Evolutionary conservation across 2,888 invertebrate species (phyloP).

Genomic region (Xanthia icteritia): DNA sequence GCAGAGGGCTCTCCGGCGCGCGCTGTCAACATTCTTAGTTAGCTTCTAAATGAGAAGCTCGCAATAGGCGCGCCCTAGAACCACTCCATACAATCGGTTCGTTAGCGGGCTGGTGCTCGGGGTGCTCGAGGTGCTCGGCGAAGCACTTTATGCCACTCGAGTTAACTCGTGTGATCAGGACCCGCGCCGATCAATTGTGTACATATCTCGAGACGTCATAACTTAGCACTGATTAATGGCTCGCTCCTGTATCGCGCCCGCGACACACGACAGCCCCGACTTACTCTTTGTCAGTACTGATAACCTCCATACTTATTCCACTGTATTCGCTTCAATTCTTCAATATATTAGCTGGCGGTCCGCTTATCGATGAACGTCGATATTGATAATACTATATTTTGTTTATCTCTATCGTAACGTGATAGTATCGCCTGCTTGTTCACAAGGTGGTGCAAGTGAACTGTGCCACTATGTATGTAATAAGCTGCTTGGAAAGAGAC

Average conservation of each 20-base stretch:
- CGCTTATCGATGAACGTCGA: background rate
- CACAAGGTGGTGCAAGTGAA: background rate
- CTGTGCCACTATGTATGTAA: background rate
- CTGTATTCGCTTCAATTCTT: background rate
- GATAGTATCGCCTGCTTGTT: background rate
- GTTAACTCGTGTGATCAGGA: slow-evolving; percentile 14
- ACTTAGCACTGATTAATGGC: slow-evolving; percentile 7
- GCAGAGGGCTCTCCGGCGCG: slow-evolving; percentile 7
- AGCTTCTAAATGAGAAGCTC: slow-evolving; percentile 44
- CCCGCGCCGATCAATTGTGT: background rate
- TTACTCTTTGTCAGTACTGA: background rate
- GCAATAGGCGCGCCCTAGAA: slow-evolving; percentile 36
- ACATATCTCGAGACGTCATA: slow-evolving; percentile 5
- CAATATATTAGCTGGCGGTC: background rate
- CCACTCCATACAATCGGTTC: slow-evolving; percentile 42
- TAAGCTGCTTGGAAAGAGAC: background rate
- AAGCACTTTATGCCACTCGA: slow-evolving; percentile 20
- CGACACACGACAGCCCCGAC: too few species aligned
- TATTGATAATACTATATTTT: background rate
- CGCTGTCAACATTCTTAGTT: slow-evolving; percentile 37
- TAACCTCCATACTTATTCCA: too few species aligned
- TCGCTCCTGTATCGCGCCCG: background rate
- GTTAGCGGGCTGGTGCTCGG: slow-evolving; percentile 27
- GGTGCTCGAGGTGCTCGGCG: background rate
- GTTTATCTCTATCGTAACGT: background rate